Conservation (phyloP, 2,113 vertebrate genomes). For the Copsychus sechellarum region DNA sequence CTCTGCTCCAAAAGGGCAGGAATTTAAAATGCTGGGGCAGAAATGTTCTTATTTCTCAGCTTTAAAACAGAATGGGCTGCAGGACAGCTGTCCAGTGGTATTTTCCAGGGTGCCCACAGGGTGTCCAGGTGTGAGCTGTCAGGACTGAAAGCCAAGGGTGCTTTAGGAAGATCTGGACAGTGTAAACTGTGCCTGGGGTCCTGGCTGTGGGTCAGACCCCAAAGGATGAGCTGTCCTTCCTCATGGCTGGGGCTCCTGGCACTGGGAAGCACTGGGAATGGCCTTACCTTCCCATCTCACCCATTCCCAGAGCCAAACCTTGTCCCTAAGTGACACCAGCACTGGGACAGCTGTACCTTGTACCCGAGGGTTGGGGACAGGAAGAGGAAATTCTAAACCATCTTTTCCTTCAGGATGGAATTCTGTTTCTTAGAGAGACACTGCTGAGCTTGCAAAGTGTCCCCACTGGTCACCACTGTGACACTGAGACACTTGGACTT, state of each 20-base stretch:
- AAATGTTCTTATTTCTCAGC: neutral
- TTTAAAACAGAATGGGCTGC: neutral
- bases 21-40: neutral
- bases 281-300: neutral
- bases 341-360: neutral
- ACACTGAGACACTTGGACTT: neutral
- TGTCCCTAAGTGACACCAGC: neutral
- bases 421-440: neutral
- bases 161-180: neutral
- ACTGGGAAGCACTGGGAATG: neutral
- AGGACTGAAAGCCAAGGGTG: neutral
- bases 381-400: neutral
- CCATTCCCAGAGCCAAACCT: neutral
- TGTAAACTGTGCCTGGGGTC: fast-evolving
- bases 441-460: neutral
- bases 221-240: neutral
- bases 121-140: neutral
- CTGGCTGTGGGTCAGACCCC: neutral
- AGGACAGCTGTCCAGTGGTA: fast-evolving
- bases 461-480: neutral
- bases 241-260: neutral
- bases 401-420: fast-evolving
- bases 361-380: fast-evolving
- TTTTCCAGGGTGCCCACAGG: neutral
- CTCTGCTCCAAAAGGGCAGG: neutral